A percentile compares a stretch with the other conserved stretches of the same genome.
These are phyloP conservation scores for Eumacrocentrus americanus DNA, from an alignment of 2,888 invertebrate species.

Conservation along the genomic window DNA sequence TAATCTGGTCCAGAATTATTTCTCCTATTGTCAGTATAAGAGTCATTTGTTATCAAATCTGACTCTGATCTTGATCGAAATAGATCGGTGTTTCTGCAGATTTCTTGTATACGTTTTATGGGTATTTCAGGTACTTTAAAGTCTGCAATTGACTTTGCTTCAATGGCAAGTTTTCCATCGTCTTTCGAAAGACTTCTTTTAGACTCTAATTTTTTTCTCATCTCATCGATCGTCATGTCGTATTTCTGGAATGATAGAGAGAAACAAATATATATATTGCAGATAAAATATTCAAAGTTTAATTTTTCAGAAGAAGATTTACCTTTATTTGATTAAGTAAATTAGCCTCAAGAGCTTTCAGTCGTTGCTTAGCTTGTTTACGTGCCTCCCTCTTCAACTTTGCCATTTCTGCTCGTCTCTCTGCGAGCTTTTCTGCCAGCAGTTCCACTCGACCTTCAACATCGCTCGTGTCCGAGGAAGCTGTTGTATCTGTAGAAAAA, in stretches of 20 bases:
- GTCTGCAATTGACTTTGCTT: constrained; percentile 53
- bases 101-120: constrained; percentile 56
- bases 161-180: constrained; percentile 54
- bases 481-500: constrained; percentile 50
- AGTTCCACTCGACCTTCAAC: constrained; percentile 57
- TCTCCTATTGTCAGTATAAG: constrained; percentile 9
- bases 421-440: constrained; percentile 56
- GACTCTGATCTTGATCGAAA: constrained; percentile 56
- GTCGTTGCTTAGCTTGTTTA: constrained; percentile 55
- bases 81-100: constrained; percentile 54
- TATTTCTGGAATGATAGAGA: constrained; percentile 48
- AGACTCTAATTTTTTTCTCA: constrained; percentile 56
- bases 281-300: constrained; percentile 13
- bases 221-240: constrained; percentile 57
- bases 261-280: not conserved
- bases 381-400: constrained; percentile 55
- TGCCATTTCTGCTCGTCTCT: constrained; percentile 56
- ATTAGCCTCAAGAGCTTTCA: constrained; percentile 56
- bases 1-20: constrained; percentile 10
- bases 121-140: constrained; percentile 59
- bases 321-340: constrained; percentile 58
- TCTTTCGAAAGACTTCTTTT: constrained; percentile 49
- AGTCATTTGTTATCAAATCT: constrained; percentile 43
- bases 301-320: too few species aligned
- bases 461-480: constrained; percentile 59